These are phyloP conservation scores for Hippopotamus amphibius DNA, from an alignment of 2,113 vertebrate genomes.

Conservation along the genomic window DNA sequence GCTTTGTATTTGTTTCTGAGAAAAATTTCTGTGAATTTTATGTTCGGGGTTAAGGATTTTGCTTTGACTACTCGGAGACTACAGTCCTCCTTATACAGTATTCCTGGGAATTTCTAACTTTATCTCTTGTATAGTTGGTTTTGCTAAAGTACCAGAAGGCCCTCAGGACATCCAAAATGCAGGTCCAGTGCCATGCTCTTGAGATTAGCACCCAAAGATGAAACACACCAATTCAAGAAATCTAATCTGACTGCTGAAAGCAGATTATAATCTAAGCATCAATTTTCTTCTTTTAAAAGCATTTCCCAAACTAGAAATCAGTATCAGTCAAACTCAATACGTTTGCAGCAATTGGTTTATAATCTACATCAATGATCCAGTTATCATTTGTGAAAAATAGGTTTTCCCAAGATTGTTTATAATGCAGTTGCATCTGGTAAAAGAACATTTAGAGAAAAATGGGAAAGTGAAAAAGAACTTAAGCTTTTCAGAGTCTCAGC, in stretches of 20 bases:
- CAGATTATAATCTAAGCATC: background rate
- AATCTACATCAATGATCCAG: background rate
- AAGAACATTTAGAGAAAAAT: background rate
- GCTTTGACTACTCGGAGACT: background rate
- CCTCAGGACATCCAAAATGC: background rate
- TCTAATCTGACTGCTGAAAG: background rate
- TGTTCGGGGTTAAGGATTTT: constrained; percentile 51
- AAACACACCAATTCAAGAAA: background rate
- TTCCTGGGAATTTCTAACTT: background rate
- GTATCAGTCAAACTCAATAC: background rate
- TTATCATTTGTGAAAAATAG: background rate
- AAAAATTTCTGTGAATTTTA: background rate
- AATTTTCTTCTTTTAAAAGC: background rate
- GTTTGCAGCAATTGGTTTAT: background rate
- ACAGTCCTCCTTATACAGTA: background rate
- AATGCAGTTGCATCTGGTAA: background rate
- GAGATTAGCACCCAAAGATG: background rate
- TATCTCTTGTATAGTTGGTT: background rate
- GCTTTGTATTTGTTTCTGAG: constrained; percentile 5
- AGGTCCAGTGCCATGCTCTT: background rate
- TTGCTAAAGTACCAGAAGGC: background rate
- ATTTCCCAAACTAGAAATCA: background rate
- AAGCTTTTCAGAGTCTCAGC: background rate
- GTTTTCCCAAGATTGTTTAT: background rate
- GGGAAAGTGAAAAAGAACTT: background rate